A percentile compares a stretch with the other conserved stretches of the same genome.
phyloP scores from a whole-genome alignment of 2,888 invertebrate genomes.

The Meteorus colon region DNA sequence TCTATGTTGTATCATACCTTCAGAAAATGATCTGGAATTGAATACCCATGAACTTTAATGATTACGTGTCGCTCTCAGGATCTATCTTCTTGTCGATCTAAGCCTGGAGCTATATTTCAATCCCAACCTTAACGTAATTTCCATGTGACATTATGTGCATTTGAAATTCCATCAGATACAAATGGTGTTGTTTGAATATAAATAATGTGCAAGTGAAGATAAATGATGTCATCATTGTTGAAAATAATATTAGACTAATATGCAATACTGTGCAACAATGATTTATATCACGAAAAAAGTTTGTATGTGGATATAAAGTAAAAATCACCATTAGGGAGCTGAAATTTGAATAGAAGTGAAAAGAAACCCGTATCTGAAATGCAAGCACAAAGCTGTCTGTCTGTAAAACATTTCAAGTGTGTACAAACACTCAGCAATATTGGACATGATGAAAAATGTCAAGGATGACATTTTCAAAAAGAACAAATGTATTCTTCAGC shows the following conservation, averaged over 20 bases:
- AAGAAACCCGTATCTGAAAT: neutral
- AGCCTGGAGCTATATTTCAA: neutral
- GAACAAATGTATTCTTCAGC: neutral
- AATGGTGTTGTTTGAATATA: neutral
- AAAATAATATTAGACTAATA: neutral
- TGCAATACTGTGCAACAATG: neutral
- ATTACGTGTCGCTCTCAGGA: neutral
- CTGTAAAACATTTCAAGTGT: neutral
- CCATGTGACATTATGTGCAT: neutral
- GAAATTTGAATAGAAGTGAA: neutral
- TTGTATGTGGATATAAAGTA: neutral
- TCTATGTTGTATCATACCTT: neutral
- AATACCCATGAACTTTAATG: slow-evolving; percentile 2
- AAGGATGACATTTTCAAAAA: neutral
- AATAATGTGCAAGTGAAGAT: neutral
- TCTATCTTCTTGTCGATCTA: neutral
- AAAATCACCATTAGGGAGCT: neutral
- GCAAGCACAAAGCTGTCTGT: no score
- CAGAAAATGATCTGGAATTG: neutral
- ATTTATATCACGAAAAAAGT: neutral
- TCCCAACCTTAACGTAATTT: neutral
- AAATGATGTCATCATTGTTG: neutral
- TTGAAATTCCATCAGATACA: neutral
- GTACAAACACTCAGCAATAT: neutral
- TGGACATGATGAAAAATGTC: neutral